Evolutionary conservation across 2,797 vertebrate species (phyloP).

Genomic region (Neosalanx taihuensis): DNA sequence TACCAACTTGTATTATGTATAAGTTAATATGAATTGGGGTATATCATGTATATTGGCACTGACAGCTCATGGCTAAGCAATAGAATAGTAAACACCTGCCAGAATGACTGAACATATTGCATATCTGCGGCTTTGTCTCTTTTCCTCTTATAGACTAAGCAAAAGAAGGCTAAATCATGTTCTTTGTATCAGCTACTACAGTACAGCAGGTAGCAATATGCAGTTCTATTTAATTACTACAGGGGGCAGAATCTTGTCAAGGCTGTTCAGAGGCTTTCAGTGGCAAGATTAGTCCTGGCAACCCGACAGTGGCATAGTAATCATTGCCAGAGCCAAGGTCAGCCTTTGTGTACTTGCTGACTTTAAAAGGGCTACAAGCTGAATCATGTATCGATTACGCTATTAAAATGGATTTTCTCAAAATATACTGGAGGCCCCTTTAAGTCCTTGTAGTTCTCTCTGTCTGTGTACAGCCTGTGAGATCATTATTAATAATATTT

Average conservation of each 20-base stretch:
- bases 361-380: constrained; percentile 55
- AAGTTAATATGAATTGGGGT: no score
- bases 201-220: constrained; percentile 36
- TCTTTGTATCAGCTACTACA: constrained; percentile 43
- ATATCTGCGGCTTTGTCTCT: constrained; percentile 9
- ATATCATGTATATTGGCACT: no score
- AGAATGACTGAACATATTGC: constrained; percentile 38
- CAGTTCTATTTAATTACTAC: constrained; percentile 53
- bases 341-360: constrained; percentile 49
- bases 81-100: constrained; percentile 17
- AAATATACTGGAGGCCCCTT: constrained; percentile 47
- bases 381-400: constrained; percentile 59
- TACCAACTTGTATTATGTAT: neutral
- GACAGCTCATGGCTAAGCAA: neutral
- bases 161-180: constrained; percentile 32
- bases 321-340: constrained; percentile 56
- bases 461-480: constrained; percentile 28
- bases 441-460: constrained; percentile 36
- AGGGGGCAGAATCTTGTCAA: constrained; percentile 42
- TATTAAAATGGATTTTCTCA: constrained; percentile 69
- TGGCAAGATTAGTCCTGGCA: constrained; percentile 51
- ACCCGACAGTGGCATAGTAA: constrained; percentile 44
- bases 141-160: constrained; percentile 29
- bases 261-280: constrained; percentile 42
- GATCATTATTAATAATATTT: constrained; percentile 59